phyloP scores from a whole-genome alignment of 2,113 vertebrate genomes.

The Columba janthina region DNA sequence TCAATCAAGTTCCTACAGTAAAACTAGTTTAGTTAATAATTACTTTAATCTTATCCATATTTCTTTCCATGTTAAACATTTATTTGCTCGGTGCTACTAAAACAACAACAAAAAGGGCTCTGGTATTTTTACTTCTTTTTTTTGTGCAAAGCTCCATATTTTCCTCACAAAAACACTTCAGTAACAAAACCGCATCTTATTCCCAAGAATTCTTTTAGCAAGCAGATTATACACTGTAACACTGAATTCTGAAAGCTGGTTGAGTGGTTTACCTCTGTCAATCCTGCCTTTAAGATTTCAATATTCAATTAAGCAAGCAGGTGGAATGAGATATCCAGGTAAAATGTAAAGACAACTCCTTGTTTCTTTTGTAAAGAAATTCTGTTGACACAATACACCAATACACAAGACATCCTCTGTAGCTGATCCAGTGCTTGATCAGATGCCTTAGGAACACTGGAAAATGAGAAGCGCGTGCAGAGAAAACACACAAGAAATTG shows the following conservation, averaged over 20 bases:
- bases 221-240: not conserved
- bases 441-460: not conserved
- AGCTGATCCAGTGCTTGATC: not conserved
- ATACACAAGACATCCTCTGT: not conserved
- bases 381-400: not conserved
- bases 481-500: not conserved
- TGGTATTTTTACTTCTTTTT: not conserved
- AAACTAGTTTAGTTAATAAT: constrained; percentile 22
- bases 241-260: not conserved
- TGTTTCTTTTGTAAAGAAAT: not conserved
- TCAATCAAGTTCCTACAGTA: constrained; percentile 7
- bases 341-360: not conserved
- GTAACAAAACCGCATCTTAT: not conserved
- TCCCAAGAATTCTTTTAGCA: not conserved
- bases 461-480: not conserved
- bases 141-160: not conserved
- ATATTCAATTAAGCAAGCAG: not conserved
- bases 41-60: not conserved
- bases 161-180: not conserved
- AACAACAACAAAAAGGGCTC: not conserved
- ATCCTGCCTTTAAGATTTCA: not conserved
- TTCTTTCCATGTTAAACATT: not conserved
- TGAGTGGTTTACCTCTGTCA: not conserved
- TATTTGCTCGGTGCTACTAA: not conserved
- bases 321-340: not conserved